Evolutionary conservation across 2,113 vertebrate genomes (phyloP), one percentile per base, ranked within the genome.

Genomic region (Oreocharis arfaki): DNA sequence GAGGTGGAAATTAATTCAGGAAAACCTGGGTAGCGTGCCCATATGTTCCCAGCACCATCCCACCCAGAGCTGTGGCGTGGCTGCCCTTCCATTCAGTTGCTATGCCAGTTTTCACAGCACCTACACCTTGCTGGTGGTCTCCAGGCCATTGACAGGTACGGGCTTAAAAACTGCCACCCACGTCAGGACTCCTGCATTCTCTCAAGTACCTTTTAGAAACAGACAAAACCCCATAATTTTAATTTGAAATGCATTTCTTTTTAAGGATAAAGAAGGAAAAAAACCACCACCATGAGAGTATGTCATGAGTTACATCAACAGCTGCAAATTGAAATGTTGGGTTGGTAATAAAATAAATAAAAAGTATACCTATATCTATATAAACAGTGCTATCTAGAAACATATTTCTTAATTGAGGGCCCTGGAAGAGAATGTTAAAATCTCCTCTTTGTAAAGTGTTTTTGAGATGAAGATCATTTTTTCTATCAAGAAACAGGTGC

Each of bases 331-430:
- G 92, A 97, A 98, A 97, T 95, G 96, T 95, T 96, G 95, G 95
- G 95, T 97, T 97, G 96, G 96, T 97, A 98, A 85, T 89, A 94
- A 97, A 91, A 95, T 95, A 88, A 97, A 97, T 97, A 98, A 98
- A 98, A 97, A 49, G 53, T 97, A 95, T 97, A 97, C 96, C 85
- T 97, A 83, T 94, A 96, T 96, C 97, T 97, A 91, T 98, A 97
- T 95, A 93, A 93, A 65, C 83, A 95, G 60, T 83, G 88, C 85
- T 95, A 95, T 74, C 87, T 90, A 96, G 77, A 74, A 78, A 92
- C 30, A 50, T 89, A 90, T 95, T 97, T 97, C 93, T 98, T 97
- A 91, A 70, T 5, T 30, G 56, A 84, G 78, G 90, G 56, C 73
- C 42, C 60, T 68, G 63, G 53, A 93, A 77, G 44, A 74, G 23